A percentile compares a stretch with the other conserved stretches of the same genome.
Evolutionary conservation across 2,113 vertebrate species (phyloP).

Genomic region (Chrysochloris asiatica): DNA sequence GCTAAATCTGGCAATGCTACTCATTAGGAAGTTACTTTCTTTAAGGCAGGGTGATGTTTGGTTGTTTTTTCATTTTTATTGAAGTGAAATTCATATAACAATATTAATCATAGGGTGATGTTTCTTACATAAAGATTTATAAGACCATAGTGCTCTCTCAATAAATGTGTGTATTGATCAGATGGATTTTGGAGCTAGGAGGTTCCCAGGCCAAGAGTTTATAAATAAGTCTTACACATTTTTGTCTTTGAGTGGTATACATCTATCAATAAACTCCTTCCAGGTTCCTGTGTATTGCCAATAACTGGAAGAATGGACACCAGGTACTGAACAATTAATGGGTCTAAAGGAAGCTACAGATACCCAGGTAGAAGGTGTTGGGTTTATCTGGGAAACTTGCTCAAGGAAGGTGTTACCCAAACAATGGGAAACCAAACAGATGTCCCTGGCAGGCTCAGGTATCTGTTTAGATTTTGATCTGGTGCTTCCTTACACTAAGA

Average conservation of each 20-base stretch:
- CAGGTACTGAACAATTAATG: slow-evolving; percentile 62
- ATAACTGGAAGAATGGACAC: slow-evolving; percentile 29
- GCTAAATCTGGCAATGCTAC: not conserved
- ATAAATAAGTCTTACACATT: not conserved
- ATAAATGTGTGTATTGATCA: not conserved
- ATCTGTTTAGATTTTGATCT: slow-evolving; percentile 70
- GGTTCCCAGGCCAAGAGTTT: not conserved
- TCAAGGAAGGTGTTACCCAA: slow-evolving; percentile 46
- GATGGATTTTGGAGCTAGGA: slow-evolving; percentile 5
- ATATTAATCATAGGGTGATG: not conserved
- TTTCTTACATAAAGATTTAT: not conserved
- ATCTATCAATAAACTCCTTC: not conserved
- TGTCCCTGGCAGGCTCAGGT: slow-evolving; percentile 52
- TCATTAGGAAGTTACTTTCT: not conserved
- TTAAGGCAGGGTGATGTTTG: not conserved
- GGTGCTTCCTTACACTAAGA: slow-evolving; percentile 70
- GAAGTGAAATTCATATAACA: not conserved
- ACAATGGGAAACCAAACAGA: slow-evolving; percentile 55
- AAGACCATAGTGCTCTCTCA: not conserved
- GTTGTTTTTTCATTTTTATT: not conserved
- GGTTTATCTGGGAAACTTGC: not conserved
- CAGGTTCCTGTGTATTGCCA: not conserved
- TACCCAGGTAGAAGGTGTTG: slow-evolving; percentile 39
- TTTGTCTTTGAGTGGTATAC: not conserved
- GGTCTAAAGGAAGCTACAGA: not conserved